These are phyloP conservation scores for Calameuta filiformis DNA, from an alignment of 2,888 invertebrate genomes.

Conservation along the genomic window DNA sequence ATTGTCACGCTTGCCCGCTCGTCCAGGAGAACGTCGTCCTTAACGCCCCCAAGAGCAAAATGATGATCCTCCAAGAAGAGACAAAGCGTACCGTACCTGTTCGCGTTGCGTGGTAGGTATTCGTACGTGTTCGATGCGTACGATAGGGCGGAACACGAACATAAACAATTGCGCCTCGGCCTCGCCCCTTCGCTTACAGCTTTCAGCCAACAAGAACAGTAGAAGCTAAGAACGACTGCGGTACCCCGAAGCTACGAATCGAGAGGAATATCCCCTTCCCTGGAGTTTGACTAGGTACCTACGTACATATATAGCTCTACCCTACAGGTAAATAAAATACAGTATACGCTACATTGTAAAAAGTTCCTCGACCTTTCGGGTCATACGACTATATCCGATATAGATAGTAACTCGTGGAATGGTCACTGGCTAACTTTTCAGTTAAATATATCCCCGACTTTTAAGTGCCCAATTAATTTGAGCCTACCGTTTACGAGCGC, in stretches of 20 bases:
- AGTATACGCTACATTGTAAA: not conserved
- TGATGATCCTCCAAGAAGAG: not conserved
- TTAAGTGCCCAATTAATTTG: constrained; percentile 9
- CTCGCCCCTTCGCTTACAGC: constrained; percentile 54
- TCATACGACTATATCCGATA: not conserved
- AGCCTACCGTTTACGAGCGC: constrained; percentile 1
- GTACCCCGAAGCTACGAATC: not conserved
- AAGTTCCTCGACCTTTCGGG: not conserved
- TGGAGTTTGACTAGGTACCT: not conserved
- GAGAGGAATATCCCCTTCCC: not conserved
- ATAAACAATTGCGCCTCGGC: constrained; percentile 63
- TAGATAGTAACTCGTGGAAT: not conserved
- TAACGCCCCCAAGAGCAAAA: not conserved
- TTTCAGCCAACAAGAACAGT: not conserved
- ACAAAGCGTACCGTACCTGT: not conserved
- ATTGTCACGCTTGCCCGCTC: constrained; percentile 37
- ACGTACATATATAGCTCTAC: no score
- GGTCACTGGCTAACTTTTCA: not conserved
- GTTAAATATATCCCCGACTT: not conserved
- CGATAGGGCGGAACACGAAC: constrained; percentile 63
- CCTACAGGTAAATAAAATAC: not conserved
- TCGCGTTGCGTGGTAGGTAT: constrained; percentile 37
- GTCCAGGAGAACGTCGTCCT: not conserved
- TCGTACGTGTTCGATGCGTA: constrained; percentile 55
- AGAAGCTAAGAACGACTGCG: not conserved